Evolutionary conservation across 2,888 invertebrate species (phyloP).

Genomic region (Cistogaster globosa): DNA sequence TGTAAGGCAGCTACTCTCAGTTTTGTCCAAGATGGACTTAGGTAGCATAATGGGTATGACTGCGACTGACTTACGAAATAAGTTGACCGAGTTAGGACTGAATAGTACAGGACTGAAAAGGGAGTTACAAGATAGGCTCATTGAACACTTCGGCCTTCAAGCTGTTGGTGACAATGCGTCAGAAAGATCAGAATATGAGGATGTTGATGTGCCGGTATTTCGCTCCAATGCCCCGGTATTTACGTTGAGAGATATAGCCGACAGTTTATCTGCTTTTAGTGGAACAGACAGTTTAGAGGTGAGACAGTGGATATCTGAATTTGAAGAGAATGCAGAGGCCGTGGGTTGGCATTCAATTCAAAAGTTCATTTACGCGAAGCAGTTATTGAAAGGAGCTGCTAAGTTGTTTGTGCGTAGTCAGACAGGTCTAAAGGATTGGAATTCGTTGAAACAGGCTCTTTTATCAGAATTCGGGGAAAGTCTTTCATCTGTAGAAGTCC

Average conservation of each 20-base stretch:
- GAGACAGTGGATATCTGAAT: slow-evolving; percentile 30
- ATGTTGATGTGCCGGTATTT: neutral
- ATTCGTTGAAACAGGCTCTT: neutral
- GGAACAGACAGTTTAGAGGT: slow-evolving; percentile 36
- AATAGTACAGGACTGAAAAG: slow-evolving; percentile 3
- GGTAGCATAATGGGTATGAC: no score
- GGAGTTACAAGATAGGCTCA: slow-evolving; percentile 1
- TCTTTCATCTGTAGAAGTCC: slow-evolving; percentile 53
- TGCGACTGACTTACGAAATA: neutral
- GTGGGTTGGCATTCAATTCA: slow-evolving; percentile 16
- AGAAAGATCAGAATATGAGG: neutral
- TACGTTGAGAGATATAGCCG: slow-evolving; percentile 51
- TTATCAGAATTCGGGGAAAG: slow-evolving; percentile 13
- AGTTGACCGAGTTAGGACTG: no score
- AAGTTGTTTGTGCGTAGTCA: slow-evolving; percentile 20
- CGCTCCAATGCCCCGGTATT: neutral
- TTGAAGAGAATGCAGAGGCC: slow-evolving; percentile 12
- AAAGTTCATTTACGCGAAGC: slow-evolving; percentile 31
- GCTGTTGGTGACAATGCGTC: neutral
- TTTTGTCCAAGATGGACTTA: no score
- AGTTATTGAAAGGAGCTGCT: slow-evolving; percentile 27
- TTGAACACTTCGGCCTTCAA: slow-evolving; percentile 12
- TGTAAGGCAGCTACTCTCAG: neutral
- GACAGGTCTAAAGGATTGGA: neutral
- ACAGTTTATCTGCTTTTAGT: slow-evolving; percentile 53